Evolutionary conservation across 2,888 invertebrate genomes (phyloP), one percentile per base, ranked within the genome.

Genomic region (Anthophora plumipes): DNA sequence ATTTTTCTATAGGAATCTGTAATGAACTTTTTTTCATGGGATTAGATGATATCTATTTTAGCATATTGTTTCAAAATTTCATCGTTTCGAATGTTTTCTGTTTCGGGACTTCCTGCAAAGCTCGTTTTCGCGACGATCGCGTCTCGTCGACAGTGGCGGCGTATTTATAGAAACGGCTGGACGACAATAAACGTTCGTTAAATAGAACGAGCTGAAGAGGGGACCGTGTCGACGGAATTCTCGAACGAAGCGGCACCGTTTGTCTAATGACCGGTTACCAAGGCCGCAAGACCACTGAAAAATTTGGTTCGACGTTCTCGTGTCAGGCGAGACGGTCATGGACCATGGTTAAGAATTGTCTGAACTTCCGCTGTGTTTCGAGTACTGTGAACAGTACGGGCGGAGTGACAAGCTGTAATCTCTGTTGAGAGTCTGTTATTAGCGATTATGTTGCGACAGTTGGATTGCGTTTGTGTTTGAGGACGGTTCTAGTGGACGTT

Each of bases 181-280:
- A 82, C 76, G 67, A 77, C 77, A 72, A 82, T 81, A 81, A 81
- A 78, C 72, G 82, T 71, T 74, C 71, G 83, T 83, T 83, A 82
- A 82, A 72, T 66, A 72, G 72, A 76, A 83, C 78, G 69, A 72
- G 64, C 39, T 57, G 57, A 64, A 41, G 54, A 54, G 67, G 50
- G 55, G 50, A 46, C 25, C 64, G 57, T 59, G 68, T n/a, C 57
- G 67, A 20, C 70, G 68, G 77, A 77, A 43, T 67, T 81, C 77
- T 71, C 60, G 52, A 70, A 79, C 61, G 70, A 67, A 55, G 52
- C 80, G 76, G 66, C 68, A 48, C n/a, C 66, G 71, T 73, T 73
- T 66, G 72, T 64, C 72, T 82, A 82, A 82, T 72, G 60, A 76
- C 72, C 46, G 63, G 41, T 60, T 55, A 41, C 43, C 63, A 46